Evolutionary conservation across 92 coral and sea anemone species (phyloP).

Genomic region (Galaxea fascicularis): DNA sequence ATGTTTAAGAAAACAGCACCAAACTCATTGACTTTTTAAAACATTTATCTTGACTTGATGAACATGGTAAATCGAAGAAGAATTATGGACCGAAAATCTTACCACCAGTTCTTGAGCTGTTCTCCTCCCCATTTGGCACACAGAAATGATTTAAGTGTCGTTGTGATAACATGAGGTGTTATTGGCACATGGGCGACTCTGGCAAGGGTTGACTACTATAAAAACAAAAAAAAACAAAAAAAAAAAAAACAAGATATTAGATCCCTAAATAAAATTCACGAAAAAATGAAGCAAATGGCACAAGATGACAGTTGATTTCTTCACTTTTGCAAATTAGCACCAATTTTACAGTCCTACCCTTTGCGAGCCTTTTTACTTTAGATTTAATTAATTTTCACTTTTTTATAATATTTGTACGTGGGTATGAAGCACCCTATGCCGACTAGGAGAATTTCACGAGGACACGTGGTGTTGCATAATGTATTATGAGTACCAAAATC

Average conservation of each 20-base stretch:
- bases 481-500: too few relatives aligned
- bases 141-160: slow-evolving; percentile 6
- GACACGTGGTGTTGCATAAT: too few relatives aligned
- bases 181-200: slow-evolving; percentile 19
- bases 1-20: too few relatives aligned
- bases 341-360: too few relatives aligned
- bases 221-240: neutral
- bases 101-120: neutral
- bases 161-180: slow-evolving; percentile 16
- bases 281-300: neutral
- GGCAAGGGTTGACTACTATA: neutral
- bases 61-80: neutral
- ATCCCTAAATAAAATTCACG: neutral
- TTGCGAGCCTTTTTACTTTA: too few relatives aligned
- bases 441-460: too few relatives aligned
- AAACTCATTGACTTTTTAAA: too few relatives aligned
- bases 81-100: neutral
- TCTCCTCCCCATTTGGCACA: neutral
- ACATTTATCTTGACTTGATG: too few relatives aligned
- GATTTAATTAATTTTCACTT: too few relatives aligned
- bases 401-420: too few relatives aligned
- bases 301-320: neutral
- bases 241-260: neutral
- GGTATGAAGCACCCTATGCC: too few relatives aligned
- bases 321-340: too few relatives aligned